Evolutionary conservation across 2,113 vertebrate genomes (phyloP).

Genomic region (Rhinoptilus africanus): DNA sequence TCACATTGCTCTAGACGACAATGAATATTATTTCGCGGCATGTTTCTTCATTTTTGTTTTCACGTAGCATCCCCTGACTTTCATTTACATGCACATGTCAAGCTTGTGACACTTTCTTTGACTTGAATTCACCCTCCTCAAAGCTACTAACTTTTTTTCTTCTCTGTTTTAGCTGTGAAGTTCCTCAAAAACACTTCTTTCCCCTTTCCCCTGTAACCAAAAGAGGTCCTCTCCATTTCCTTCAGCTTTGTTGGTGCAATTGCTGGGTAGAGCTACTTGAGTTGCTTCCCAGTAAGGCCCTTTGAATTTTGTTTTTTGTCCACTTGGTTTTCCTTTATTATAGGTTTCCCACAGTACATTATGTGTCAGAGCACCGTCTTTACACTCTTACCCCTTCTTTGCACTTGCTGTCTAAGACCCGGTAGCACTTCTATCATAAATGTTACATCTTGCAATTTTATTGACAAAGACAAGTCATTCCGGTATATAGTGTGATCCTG

Average conservation of each 20-base stretch:
- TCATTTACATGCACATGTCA: neutral
- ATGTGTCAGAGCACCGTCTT: neutral
- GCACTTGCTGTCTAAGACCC: neutral
- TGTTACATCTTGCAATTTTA: neutral
- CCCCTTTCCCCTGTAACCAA: neutral
- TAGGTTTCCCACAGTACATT: neutral
- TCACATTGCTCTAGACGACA: neutral
- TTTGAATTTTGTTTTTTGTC: neutral
- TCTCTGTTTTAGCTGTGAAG: neutral
- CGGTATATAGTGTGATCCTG: neutral
- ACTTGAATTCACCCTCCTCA: neutral
- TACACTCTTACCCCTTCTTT: neutral
- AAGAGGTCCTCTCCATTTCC: neutral
- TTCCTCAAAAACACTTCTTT: neutral
- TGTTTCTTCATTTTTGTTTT: neutral
- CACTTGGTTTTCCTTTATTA: neutral
- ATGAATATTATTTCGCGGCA: neutral
- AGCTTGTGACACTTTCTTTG: neutral
- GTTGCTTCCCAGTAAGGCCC: neutral
- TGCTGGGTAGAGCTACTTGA: neutral
- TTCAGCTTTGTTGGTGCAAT: neutral
- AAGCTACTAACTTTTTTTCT: neutral
- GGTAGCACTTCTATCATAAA: neutral
- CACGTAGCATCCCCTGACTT: neutral
- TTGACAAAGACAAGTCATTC: neutral